phyloP scores from a whole-genome alignment of 2,113 vertebrate species.

The Oreotrochilus melanogaster region DNA sequence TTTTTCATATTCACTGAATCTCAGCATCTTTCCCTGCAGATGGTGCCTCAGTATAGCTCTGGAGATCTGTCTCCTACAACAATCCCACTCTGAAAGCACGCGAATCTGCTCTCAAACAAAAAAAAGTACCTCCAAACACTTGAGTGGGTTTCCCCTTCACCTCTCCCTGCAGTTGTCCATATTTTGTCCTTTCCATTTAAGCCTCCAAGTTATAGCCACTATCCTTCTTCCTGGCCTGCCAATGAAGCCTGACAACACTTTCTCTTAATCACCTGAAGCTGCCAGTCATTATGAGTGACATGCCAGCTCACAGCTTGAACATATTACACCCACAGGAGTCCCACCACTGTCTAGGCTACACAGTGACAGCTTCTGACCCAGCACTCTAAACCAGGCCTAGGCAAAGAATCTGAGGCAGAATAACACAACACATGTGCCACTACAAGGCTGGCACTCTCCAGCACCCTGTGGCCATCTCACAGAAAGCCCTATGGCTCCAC shows the following conservation, averaged over 20 bases:
- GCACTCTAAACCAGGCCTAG: not conserved
- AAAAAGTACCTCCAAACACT: not conserved
- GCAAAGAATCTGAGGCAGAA: not conserved
- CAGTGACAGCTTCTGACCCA: not conserved
- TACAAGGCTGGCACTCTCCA: not conserved
- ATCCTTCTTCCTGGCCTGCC: slow-evolving; percentile 20
- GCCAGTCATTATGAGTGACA: slow-evolving; percentile 37
- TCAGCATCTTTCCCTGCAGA: not conserved
- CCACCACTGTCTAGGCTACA: not conserved
- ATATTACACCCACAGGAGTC: slow-evolving; percentile 22
- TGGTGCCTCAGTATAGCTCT: not conserved
- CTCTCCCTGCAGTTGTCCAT: not conserved
- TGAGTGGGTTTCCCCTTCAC: slow-evolving; percentile 8
- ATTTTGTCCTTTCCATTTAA: not conserved
- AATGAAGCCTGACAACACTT: slow-evolving; percentile 40
- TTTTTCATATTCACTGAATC: not conserved
- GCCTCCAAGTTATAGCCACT: not conserved
- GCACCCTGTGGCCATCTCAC: not conserved
- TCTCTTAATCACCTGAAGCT: slow-evolving; percentile 27
- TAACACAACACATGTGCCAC: not conserved
- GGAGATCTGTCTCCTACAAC: not conserved
- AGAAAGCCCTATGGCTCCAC: not conserved
- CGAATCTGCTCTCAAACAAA: not conserved
- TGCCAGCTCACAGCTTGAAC: slow-evolving; percentile 1
- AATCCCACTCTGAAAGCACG: slow-evolving; percentile 1